Base-by-base conservation (phyloP, 2,888 invertebrate species). In the Nasonovia ribisnigri region DNA sequence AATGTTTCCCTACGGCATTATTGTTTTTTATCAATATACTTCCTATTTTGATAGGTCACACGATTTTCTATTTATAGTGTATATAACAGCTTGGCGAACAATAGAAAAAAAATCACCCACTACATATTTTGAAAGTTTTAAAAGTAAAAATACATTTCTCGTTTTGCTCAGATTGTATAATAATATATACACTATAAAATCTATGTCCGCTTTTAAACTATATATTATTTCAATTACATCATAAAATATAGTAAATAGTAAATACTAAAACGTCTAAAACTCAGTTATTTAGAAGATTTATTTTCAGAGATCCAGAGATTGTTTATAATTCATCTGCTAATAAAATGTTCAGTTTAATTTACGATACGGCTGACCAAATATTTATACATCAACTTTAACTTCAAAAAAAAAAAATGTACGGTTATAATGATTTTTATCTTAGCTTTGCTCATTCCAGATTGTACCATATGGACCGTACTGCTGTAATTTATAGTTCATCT, bases 331-430 rank as follows among this genome's bases (percentile, higher is more conserved):
- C 60, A 67, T 77, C 20, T 20, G n/a, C 36, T 89, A 89, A 60
- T 89, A 43, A 60, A 89, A 90, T 60, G 11, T n/a, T 46, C 1
- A 43, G n/a, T 46, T 60, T 46, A 16, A 46, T 46, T 60, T 90
- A 60, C 6, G 36, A 77, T 36, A 20, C 20, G n/a, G 1, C 29
- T 16, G 26, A 46, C n/a, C 8, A 60, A 8, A 60, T 90, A 60
- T 90, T 60, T 60, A n/a, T n/a, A 60, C 60, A 60, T n/a, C n/a
- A 4, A 43, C 3, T 60, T 90, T 46, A n/a, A 60, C 60, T 20
- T 90, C 29, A 43, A 11, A 43, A 84, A 88, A 88, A 88, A 57
- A 88, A 54, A 8, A 57, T 57, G 42, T 60, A 90, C 77, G 13
- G 20, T 46, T 57, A 20, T 48, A 57, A 43, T 29, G 26, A 60